Evolutionary conservation across 1,140 invertebrate species (phyloP).

Genomic region (Drosophila nikananu): DNA sequence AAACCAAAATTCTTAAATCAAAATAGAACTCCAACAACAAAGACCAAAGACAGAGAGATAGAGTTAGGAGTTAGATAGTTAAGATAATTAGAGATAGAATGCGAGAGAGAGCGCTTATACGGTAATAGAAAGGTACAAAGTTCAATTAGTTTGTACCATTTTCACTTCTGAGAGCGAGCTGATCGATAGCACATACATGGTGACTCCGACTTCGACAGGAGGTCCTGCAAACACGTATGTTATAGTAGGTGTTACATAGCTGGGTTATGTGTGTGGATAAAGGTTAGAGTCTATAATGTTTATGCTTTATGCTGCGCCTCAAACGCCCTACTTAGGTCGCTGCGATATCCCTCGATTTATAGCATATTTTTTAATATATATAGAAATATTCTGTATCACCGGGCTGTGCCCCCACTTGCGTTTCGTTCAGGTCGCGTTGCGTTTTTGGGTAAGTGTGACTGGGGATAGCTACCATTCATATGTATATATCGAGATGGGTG

Average conservation of each 20-base stretch:
- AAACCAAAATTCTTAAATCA: constrained; percentile 23
- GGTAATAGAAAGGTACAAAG: constrained; percentile 79
- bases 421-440: constrained; percentile 64
- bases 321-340: constrained; percentile 14
- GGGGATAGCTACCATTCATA: constrained; percentile 13
- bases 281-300: constrained; percentile 13
- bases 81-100: constrained; percentile 47
- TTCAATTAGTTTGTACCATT: constrained; percentile 92
- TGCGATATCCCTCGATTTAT: constrained; percentile 7
- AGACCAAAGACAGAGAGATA: constrained; percentile 61
- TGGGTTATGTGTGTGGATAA: constrained; percentile 17
- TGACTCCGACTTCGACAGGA: constrained; percentile 98
- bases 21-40: constrained; percentile 60
- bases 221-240: constrained; percentile 91
- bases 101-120: constrained; percentile 57
- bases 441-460: constrained; percentile 54
- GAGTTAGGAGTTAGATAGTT: constrained; percentile 55
- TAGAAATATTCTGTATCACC: not conserved
- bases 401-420: constrained; percentile 52
- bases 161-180: constrained; percentile 99
- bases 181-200: constrained; percentile 99
- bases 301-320: constrained; percentile 10
- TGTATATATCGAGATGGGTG: constrained; percentile 25
- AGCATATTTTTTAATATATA: constrained; percentile 8
- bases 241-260: constrained; percentile 52